These are phyloP conservation scores for Parazoanthus swiftii DNA, from an alignment of 92 coral and sea anemone species.

Conservation along the genomic window DNA sequence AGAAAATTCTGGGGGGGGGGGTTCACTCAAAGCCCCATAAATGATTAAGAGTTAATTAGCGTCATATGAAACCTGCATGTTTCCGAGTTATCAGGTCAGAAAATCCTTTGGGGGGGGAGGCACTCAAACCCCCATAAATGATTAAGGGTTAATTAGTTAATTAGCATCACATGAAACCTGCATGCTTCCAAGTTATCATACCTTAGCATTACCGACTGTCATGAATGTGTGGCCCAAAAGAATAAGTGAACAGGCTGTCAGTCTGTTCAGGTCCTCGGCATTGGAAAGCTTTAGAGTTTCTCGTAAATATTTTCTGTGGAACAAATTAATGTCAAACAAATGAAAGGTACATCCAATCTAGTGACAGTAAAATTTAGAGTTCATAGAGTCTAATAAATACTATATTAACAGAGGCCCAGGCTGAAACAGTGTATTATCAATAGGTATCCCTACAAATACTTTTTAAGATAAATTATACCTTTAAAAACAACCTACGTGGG, in stretches of 20 bases:
- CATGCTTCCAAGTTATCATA: constrained; percentile 1
- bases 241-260: constrained; percentile 93
- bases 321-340: neutral
- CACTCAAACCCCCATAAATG: too few species aligned
- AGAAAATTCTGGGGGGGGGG: too few species aligned
- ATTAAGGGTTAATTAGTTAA: too few species aligned
- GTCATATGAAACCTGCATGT: too few species aligned
- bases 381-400: neutral
- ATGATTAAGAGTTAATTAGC: too few species aligned
- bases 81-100: neutral
- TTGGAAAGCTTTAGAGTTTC: constrained; percentile 92
- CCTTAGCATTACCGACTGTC: constrained; percentile 87
- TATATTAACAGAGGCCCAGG: neutral
- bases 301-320: constrained; percentile 75
- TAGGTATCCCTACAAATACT: too few species aligned
- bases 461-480: too few species aligned
- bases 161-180: too few species aligned
- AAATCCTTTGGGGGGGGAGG: too few species aligned
- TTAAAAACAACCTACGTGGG: neutral
- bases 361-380: neutral
- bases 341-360: neutral
- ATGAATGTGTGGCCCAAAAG: constrained; percentile 90
- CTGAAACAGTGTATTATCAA: neutral
- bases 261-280: constrained; percentile 87
- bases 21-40: too few species aligned